Evolutionary conservation across 1,140 invertebrate genomes (phyloP).

Genomic region (Dysdera silvatica): DNA sequence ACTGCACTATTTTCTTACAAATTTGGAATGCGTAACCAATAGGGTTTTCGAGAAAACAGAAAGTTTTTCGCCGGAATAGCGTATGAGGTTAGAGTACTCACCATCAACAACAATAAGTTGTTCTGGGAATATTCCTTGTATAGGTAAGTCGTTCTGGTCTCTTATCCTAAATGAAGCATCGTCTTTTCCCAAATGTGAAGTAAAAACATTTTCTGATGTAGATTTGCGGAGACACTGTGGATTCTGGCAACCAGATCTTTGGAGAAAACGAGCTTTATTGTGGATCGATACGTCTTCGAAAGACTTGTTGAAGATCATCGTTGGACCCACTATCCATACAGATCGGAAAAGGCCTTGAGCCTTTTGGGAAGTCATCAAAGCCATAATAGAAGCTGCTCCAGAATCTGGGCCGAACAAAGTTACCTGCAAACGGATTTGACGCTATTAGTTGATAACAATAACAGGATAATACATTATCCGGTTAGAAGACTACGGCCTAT

Average conservation of each 20-base stretch:
- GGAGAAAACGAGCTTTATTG: conserved; percentile 12
- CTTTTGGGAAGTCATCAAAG: conserved; percentile 26
- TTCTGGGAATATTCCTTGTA: conserved; percentile 33
- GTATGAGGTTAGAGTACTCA: conserved; percentile 7
- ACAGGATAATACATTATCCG: no score
- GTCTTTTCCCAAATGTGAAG: conserved; percentile 31
- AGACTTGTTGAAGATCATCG: conserved; percentile 26
- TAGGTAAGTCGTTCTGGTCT: conserved; percentile 35
- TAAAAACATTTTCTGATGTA: conserved; percentile 16
- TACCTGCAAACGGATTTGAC: conserved; percentile 24
- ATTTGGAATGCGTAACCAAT: no score
- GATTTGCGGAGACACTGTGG: conserved; percentile 16
- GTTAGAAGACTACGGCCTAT: no score
- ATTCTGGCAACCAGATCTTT: conserved; percentile 12
- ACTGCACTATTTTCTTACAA: no score
- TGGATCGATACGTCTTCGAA: conserved; percentile 19
- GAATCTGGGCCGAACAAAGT: conserved; percentile 33
- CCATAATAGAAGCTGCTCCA: conserved; percentile 31
- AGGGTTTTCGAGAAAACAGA: no score
- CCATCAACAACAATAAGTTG: conserved; percentile 34
- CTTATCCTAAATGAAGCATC: conserved; percentile 34
- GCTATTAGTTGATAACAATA: no score
- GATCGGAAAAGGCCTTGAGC: conserved; percentile 11
- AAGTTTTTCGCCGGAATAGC: no score
- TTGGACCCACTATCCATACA: conserved; percentile 32